Evolutionary conservation across 2,797 vertebrate genomes (phyloP).

Genomic region (Danionella dracula): DNA sequence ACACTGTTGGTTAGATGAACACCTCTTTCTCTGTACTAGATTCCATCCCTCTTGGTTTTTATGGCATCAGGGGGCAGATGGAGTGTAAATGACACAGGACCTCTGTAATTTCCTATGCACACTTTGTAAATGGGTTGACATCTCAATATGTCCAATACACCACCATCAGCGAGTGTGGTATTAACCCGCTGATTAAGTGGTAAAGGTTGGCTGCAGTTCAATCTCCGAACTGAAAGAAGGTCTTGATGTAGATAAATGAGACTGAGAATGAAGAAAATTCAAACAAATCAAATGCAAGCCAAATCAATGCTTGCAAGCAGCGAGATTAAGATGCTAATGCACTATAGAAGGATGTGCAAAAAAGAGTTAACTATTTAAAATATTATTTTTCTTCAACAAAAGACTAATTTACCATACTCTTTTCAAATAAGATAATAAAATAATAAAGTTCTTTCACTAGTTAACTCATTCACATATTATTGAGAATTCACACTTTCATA

Average conservation of each 20-base stretch:
- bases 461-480: too few species aligned
- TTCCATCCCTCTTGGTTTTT: constrained; percentile 43
- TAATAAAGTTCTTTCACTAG: too few species aligned
- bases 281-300: constrained; percentile 46
- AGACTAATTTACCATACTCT: too few species aligned
- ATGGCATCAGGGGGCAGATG: constrained; percentile 43
- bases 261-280: constrained; percentile 41
- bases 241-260: constrained; percentile 69
- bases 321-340: too few species aligned
- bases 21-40: constrained; percentile 41
- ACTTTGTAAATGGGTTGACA: constrained; percentile 68
- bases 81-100: constrained; percentile 50
- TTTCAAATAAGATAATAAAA: too few species aligned
- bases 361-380: too few species aligned
- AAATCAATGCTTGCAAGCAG: constrained; percentile 42
- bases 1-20: constrained; percentile 54
- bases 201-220: constrained; percentile 68
- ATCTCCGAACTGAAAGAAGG: constrained; percentile 55
- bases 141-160: constrained; percentile 59
- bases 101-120: constrained; percentile 60
- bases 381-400: too few species aligned
- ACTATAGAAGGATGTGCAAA: too few species aligned
- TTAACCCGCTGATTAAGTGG: constrained; percentile 73
- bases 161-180: constrained; percentile 58
- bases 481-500: too few species aligned